Conservation (phyloP, 2,888 invertebrate genomes). For the Zaprionus lineosus region DNA sequence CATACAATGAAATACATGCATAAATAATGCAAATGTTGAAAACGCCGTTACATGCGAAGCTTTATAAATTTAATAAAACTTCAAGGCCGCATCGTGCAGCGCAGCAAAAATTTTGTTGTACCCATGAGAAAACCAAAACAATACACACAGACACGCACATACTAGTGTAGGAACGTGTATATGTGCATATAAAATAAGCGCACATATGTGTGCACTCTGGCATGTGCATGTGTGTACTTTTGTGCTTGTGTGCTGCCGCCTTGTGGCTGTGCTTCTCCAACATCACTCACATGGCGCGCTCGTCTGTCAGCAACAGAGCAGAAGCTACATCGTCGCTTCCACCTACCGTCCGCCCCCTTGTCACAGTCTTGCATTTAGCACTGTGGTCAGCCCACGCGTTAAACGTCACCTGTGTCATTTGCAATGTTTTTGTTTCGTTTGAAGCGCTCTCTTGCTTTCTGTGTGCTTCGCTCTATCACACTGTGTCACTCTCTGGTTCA, state of each 20-base stretch:
- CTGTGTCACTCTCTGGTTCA: neutral
- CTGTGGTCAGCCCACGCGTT: slow-evolving; percentile 50
- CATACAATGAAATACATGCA: slow-evolving; percentile 15
- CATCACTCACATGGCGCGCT: slow-evolving; percentile 54
- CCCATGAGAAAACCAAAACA: slow-evolving; percentile 64
- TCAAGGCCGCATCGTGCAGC: slow-evolving; percentile 69
- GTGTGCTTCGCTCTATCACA: neutral
- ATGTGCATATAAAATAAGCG: slow-evolving; percentile 5
- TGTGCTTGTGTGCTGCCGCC: slow-evolving; percentile 4
- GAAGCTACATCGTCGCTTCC: slow-evolving; percentile 6
- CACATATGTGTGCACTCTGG: slow-evolving; percentile 1
- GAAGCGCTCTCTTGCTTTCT: slow-evolving; percentile 16
- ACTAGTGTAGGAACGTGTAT: neutral
- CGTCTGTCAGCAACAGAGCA: slow-evolving; percentile 35
- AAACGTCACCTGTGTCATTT: slow-evolving; percentile 76
- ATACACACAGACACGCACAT: slow-evolving; percentile 33
- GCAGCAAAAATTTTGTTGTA: slow-evolving; percentile 55
- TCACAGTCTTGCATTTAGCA: neutral
- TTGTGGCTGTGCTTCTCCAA: slow-evolving; percentile 34
- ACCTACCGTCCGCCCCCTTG: neutral
- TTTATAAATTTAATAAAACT: slow-evolving; percentile 75
- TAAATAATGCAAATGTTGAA: slow-evolving; percentile 22
- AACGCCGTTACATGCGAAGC: slow-evolving; percentile 31
- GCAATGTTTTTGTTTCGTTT: slow-evolving; percentile 70
- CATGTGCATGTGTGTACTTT: slow-evolving; percentile 7